A percentile compares a stretch with the other conserved stretches of the same genome.
Conservation (phyloP, 2,113 vertebrate species). For the Onychostruthus taczanowskii region DNA sequence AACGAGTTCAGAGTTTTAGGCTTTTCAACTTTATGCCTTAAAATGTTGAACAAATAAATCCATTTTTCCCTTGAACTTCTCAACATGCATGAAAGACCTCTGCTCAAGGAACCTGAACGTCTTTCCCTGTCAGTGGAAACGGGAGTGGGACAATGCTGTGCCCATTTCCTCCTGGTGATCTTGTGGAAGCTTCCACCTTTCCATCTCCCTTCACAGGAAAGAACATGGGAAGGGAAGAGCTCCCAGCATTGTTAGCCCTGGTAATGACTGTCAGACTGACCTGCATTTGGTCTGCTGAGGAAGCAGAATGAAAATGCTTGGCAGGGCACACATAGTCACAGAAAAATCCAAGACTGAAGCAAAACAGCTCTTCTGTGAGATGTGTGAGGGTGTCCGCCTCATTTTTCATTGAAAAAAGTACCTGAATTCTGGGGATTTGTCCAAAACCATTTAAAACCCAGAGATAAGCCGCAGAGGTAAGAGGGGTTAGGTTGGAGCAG, state of each 20-base stretch:
- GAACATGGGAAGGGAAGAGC: not conserved
- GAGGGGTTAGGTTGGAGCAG: not conserved
- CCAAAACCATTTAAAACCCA: not conserved
- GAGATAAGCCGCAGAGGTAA: not conserved
- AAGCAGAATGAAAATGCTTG: not conserved
- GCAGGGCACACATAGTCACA: not conserved
- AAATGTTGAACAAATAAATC: not conserved
- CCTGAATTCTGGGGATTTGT: not conserved
- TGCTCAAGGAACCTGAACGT: not conserved
- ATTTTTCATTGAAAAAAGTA: not conserved
- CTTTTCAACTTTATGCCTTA: not conserved
- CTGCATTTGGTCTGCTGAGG: not conserved
- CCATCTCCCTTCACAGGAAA: not conserved
- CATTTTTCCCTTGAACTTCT: not conserved
- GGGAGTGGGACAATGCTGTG: not conserved
- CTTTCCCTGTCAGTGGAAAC: not conserved
- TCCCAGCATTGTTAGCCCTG: not conserved
- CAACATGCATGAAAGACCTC: not conserved
- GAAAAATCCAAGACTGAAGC: not conserved
- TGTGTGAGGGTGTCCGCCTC: not conserved
- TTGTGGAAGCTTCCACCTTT: not conserved
- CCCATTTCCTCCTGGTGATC: not conserved
- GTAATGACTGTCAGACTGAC: not conserved
- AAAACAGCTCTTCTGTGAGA: not conserved
- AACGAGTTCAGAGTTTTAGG: not conserved